Evolutionary conservation across 2,888 invertebrate genomes (phyloP).

Genomic region (Brachyopa scutellaris): DNA sequence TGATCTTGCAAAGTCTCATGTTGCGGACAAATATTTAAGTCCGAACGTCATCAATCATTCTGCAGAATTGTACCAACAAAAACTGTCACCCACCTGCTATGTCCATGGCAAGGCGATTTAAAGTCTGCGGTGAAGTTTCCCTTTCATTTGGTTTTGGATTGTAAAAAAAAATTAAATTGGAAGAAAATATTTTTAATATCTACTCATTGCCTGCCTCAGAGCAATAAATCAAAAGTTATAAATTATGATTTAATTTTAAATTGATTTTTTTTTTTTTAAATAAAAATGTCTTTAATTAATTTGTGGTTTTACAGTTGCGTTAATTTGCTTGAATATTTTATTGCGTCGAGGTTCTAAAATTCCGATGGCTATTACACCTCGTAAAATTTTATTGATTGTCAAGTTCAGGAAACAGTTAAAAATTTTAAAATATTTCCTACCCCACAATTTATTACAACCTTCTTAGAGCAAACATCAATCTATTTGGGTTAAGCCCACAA

Average conservation of each 20-base stretch:
- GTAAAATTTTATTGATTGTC: too few relatives aligned
- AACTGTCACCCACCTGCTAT: constrained; percentile 61
- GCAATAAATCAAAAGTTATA: constrained; percentile 42
- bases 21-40: constrained; percentile 17
- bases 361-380: too few relatives aligned
- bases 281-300: constrained; percentile 3
- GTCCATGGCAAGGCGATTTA: constrained; percentile 50
- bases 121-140: neutral
- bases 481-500: too few relatives aligned
- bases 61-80: constrained; percentile 36
- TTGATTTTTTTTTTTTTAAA: constrained; percentile 29
- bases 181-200: constrained; percentile 2
- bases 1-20: constrained; percentile 13
- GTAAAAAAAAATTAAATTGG: neutral
- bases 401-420: too few relatives aligned
- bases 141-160: constrained; percentile 12
- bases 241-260: constrained; percentile 19
- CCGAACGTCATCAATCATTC: constrained; percentile 45
- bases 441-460: too few relatives aligned
- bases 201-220: constrained; percentile 40
- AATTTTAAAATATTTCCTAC: too few relatives aligned
- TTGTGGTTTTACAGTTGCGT: neutral
- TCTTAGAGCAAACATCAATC: too few relatives aligned
- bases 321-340: neutral
- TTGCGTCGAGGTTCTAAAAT: too few relatives aligned